A percentile compares a stretch with the other conserved stretches of the same genome.
phyloP scores from a whole-genome alignment of 2,888 invertebrate genomes.

The Ecliptopera silaceata region DNA sequence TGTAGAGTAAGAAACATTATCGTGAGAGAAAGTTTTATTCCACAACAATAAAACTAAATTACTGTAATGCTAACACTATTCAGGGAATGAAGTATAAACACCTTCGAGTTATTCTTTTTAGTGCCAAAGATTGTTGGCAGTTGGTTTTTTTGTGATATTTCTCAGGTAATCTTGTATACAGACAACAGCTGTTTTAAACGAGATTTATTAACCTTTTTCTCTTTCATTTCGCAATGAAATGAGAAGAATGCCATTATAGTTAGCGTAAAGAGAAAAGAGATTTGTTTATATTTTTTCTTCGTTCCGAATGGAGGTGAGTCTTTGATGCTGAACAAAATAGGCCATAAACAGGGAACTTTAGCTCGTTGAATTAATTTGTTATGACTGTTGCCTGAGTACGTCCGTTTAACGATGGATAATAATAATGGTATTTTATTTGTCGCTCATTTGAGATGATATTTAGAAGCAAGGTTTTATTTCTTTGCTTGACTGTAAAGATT shows the following conservation, averaged over 20 bases:
- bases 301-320: slow-evolving; percentile 28
- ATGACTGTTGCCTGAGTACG: slow-evolving; percentile 26
- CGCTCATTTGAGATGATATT: background rate
- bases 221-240: slow-evolving; percentile 43
- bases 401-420: slow-evolving; percentile 1
- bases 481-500: background rate
- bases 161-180: slow-evolving; percentile 62
- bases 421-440: slow-evolving; percentile 17
- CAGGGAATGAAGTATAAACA: slow-evolving; percentile 47
- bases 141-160: slow-evolving; percentile 48
- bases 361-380: slow-evolving; percentile 33
- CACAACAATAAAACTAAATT: slow-evolving; percentile 38
- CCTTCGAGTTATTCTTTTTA: slow-evolving; percentile 40
- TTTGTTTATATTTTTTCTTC: slow-evolving; percentile 35
- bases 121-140: slow-evolving; percentile 43
- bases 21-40: slow-evolving; percentile 33
- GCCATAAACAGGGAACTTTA: slow-evolving; percentile 26
- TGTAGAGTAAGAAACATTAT: slow-evolving; percentile 24
- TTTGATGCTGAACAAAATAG: slow-evolving; percentile 31
- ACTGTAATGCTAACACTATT: slow-evolving; percentile 38
- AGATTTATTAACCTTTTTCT: slow-evolving; percentile 41
- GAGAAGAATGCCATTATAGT: slow-evolving; percentile 47
- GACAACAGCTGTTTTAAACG: slow-evolving; percentile 50
- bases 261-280: slow-evolving; percentile 33
- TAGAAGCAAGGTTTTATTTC: background rate